Base-by-base conservation (phyloP, 2,888 invertebrate species). In the Apodemia duryi region DNA sequence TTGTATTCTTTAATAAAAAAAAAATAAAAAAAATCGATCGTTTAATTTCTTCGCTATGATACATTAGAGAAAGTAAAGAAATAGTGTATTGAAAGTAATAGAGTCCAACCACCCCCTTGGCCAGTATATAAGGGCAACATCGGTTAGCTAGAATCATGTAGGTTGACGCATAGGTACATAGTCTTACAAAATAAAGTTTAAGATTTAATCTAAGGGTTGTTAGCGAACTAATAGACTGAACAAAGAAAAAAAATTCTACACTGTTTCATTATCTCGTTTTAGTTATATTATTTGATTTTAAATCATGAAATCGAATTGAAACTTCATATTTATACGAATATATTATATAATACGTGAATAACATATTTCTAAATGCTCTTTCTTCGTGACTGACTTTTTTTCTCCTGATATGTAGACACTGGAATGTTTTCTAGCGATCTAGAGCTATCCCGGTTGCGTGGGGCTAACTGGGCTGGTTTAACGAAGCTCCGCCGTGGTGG, bases 371-470 rank as follows among this genome's bases (percentile, higher is more conserved):
- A 52, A 52, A 52, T 52, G 52, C 52, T 52, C 13, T 52, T 52
- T 52, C 52, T 52, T 52, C 52, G 52, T 52, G 52, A 52, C 52
- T 52, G 52, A 52, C 52, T 52, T 21, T 52, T 52, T 52, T 52
- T 52, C 52, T 52, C 28, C 52, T 3, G 4, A 52, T 52, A 52
- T 52, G 52, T 52, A n/a, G 52, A 52, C n/a, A n/a, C 52, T 52
- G 52, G 4, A 52, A 52, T 21, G 21, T 46, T 6, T 46, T 46
- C 46, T 46, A 46, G 46, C 13, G 46, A 46, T 46, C 46, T n/a
- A 54, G 54, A 54, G 54, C 54, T 54, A 54, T n/a, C 7, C 54
- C 54, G n/a, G 9, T 54, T 54, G 54, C 7, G 54, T 13, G 4
- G 13, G 13, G 54, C 54, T 54, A 54, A 54, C 54, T 54, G 54